Evolutionary conservation across 2,888 invertebrate species (phyloP), one percentile per base, ranked within the genome.

Genomic region (Magallana nippona): DNA sequence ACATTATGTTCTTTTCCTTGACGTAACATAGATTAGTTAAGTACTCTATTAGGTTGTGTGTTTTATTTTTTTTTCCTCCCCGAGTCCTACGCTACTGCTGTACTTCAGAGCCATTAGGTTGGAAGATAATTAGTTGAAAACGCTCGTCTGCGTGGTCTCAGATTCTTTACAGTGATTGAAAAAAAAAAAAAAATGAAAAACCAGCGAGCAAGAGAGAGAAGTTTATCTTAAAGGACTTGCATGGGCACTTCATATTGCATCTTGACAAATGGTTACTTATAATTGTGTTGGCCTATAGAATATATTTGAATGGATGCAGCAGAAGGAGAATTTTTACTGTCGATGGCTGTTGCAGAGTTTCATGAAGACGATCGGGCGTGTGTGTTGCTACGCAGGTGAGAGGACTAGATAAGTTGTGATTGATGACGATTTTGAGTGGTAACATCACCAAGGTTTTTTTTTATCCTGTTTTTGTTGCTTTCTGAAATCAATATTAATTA

Each of bases 1-100:
- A 71, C 71, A 71, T 71, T 27, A 71, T 11, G 71, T 32, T 71
- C 71, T 27, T 27, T 71, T 71, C 27, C 71, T 71, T 32, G 32
- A 71, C 27, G 27, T 17, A 71, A 27, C 27, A 27, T 71, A 71
- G 71, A 71, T 71, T 71, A 22, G 27, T 27, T 22, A 71, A 71
- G 71, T 71, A 22, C 71, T 27, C 32, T 22, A 71, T 27, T 71
- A 71, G 71, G 22, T 22, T 27, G 22, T 71, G 32, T 71, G 44
- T 44, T 32, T 3, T 44, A 5, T 44, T 44, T 71, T 71, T 71
- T 71, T 71, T 71, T 13, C 71, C 71, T 32, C 32, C 27, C 15
- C 22, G 32, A 27, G 15, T 22, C 27, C 15, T 11, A 15, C 71
- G 22, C 71, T 71, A 44, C 44, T 44, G 44, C 5, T 44, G 44